Conservation (phyloP, 2,888 invertebrate genomes). For the Neoascia interrupta region DNA sequence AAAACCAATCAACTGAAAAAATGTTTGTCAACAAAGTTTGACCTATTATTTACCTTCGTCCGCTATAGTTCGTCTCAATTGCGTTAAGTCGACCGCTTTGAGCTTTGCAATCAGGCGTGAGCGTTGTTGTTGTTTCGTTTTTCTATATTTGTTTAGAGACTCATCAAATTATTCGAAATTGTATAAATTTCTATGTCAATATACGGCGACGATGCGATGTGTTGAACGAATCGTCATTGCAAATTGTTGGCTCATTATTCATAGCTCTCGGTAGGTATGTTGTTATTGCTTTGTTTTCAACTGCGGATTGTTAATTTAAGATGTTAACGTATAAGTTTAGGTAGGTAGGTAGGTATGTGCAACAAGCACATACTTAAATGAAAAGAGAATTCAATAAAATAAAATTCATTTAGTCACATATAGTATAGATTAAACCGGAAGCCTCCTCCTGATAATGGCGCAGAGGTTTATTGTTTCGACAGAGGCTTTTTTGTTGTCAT, state of each 20-base stretch:
- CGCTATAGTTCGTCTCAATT: background rate
- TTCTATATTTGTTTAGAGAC: background rate
- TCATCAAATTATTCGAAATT: background rate
- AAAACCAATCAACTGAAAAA: background rate
- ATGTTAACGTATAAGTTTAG: background rate
- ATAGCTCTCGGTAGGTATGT: constrained; percentile 10
- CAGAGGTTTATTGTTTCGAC: constrained; percentile 31
- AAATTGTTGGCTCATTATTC: constrained; percentile 54
- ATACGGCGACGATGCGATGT: constrained; percentile 11
- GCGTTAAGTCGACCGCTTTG: background rate
- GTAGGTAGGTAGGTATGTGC: background rate
- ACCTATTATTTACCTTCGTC: constrained; percentile 60
- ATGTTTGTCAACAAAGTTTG: constrained; percentile 65
- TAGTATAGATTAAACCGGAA: constrained; percentile 45
- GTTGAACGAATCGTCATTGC: constrained; percentile 52
- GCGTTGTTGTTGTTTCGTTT: background rate
- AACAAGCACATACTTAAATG: no score
- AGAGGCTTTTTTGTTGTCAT: background rate
- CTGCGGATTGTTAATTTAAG: constrained; percentile 40
- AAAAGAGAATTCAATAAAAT: constrained; percentile 39
- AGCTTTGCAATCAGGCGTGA: no score
- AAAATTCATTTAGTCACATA: constrained; percentile 47
- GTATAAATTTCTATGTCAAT: constrained; percentile 19
- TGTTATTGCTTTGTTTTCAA: constrained; percentile 47
- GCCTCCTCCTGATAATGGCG: constrained; percentile 48